Evolutionary conservation across 1,140 invertebrate species (phyloP).

Genomic region (Metaphire vulgaris): DNA sequence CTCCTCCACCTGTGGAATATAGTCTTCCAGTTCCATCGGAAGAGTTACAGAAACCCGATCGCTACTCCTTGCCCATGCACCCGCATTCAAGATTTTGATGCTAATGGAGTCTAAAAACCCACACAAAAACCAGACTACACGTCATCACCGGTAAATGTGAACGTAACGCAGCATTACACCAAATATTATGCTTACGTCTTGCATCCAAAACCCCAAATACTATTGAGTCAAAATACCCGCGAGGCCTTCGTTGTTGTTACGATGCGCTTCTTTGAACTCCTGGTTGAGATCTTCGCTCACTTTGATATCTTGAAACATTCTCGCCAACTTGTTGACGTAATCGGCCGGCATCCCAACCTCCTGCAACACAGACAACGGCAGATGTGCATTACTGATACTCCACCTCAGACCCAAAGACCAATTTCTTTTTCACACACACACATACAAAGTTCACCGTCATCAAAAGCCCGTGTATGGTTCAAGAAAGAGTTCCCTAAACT

Average conservation of each 20-base stretch:
- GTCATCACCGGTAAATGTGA: no score
- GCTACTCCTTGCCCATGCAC: conserved; percentile 85
- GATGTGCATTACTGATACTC: no score
- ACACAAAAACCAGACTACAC: no score
- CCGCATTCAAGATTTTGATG: conserved; percentile 90
- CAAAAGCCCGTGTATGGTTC: no score
- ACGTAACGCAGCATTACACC: no score
- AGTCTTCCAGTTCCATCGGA: conserved; percentile 93
- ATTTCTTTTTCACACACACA: no score
- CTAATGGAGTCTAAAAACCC: conserved; percentile 56
- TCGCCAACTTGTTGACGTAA: conserved; percentile 93
- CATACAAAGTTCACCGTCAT: no score
- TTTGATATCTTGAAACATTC: conserved; percentile 97
- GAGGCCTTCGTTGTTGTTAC: conserved; percentile 56
- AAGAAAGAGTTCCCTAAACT: no score
- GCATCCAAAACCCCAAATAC: no score
- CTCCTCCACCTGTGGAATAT: conserved; percentile 84
- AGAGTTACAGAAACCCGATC: conserved; percentile 90
- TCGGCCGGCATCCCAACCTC: conserved; percentile 98
- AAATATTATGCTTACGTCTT: no score
- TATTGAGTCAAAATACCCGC: conserved; percentile 49
- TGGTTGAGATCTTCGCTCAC: conserved; percentile 96
- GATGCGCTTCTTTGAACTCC: conserved; percentile 66
- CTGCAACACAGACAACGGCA: no score
- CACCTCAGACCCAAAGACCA: no score